phyloP scores from a whole-genome alignment of 2,888 invertebrate species.

The Watsonalla binaria region DNA sequence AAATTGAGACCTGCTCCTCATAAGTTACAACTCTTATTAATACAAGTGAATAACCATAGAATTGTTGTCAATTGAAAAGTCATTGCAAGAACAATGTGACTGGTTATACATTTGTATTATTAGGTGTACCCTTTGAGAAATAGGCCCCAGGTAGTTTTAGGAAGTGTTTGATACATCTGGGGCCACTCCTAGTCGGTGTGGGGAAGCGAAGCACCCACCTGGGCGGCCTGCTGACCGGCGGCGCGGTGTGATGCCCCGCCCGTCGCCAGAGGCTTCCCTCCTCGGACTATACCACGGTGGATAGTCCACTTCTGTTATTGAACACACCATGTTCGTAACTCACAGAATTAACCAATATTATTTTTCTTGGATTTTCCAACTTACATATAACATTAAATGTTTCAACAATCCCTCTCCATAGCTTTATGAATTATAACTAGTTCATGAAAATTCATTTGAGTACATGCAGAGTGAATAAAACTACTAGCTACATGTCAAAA shows the following conservation, averaged over 20 bases:
- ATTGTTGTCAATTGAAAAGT: too few relatives aligned
- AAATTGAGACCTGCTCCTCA: background rate
- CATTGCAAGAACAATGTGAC: too few relatives aligned
- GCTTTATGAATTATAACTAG: conserved; percentile 11
- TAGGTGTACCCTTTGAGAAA: too few relatives aligned
- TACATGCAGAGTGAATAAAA: conserved; percentile 41
- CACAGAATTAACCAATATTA: conserved; percentile 12
- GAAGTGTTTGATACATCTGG: background rate
- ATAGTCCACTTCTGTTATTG: conserved; percentile 87
- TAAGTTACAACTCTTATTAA: too few relatives aligned
- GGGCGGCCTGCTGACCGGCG: conserved; percentile 66
- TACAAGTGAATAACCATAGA: too few relatives aligned
- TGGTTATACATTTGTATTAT: too few relatives aligned
- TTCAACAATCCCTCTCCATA: conserved; percentile 5
- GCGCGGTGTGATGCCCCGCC: conserved; percentile 67
- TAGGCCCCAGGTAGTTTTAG: too few relatives aligned
- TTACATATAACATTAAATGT: conserved; percentile 3
- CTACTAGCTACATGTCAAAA: conserved; percentile 8
- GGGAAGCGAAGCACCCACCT: conserved; percentile 73
- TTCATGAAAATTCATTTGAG: conserved; percentile 15
- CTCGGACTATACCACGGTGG: conserved; percentile 88
- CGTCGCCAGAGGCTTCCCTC: conserved; percentile 79
- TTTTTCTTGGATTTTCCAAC: conserved; percentile 14
- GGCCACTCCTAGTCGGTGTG: conserved; percentile 20
- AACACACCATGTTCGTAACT: conserved; percentile 48